Evolutionary conservation across 2,888 invertebrate species (phyloP).

Genomic region (Marasmarcha lunaedactyla): DNA sequence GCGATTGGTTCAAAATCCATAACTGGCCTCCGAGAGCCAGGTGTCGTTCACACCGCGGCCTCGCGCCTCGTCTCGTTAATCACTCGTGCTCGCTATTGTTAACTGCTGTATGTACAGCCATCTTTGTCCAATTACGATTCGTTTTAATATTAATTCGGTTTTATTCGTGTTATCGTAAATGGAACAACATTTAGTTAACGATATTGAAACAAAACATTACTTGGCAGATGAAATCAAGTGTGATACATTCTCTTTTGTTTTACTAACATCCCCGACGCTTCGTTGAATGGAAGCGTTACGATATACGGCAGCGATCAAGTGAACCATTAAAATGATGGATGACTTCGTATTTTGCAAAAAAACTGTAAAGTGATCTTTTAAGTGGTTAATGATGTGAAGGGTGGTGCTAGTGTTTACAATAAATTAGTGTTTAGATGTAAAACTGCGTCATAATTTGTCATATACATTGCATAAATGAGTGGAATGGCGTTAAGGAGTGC

Average conservation of each 20-base stretch:
- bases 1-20: conserved; percentile 70
- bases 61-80: conserved; percentile 70
- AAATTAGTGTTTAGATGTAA: conserved; percentile 44
- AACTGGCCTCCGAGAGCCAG: conserved; percentile 69
- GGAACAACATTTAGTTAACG: conserved; percentile 34
- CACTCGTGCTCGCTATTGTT: conserved; percentile 68
- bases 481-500: conserved; percentile 69
- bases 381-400: conserved; percentile 52
- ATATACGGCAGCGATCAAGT: conserved; percentile 44
- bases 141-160: conserved; percentile 45
- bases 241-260: conserved; percentile 64
- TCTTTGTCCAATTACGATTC: conserved; percentile 68
- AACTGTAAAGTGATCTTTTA: conserved; percentile 55
- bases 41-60: conserved; percentile 72
- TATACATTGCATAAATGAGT: conserved; percentile 67
- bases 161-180: conserved; percentile 39
- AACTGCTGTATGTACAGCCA: conserved; percentile 65
- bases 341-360: conserved; percentile 61
- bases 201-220: not conserved
- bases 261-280: conserved; percentile 48
- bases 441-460: conserved; percentile 66
- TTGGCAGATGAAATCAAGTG: conserved; percentile 25
- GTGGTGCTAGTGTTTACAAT: conserved; percentile 52
- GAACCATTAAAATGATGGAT: conserved; percentile 66
- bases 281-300: conserved; percentile 64